Percentiles rank a stretch among this genome's conserved stretches.
These are phyloP conservation scores for Sinonovacula constricta DNA, from an alignment of 1,140 invertebrate genomes.

Conservation along the genomic window DNA sequence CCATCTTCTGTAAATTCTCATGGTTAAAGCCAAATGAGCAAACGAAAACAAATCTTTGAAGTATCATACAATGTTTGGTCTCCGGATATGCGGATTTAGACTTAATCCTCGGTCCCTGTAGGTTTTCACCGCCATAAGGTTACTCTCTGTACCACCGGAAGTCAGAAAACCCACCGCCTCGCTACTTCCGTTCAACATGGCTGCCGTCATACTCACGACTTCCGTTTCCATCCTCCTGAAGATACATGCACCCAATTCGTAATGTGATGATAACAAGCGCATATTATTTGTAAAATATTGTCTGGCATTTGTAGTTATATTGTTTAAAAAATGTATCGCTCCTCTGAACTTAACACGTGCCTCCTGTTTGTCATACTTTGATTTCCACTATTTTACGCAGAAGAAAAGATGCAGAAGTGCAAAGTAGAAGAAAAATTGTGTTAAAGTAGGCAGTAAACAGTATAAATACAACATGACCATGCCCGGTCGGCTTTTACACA, in stretches of 20 bases:
- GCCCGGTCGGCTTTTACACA: too few species aligned
- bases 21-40: too few species aligned
- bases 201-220: slow-evolving; percentile 91
- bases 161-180: slow-evolving; percentile 94
- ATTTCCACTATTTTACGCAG: too few species aligned
- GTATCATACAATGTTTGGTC: slow-evolving; percentile 87
- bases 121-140: slow-evolving; percentile 97
- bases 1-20: too few species aligned
- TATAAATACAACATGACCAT: too few species aligned
- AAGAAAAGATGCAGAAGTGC: too few species aligned
- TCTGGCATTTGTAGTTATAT: background rate
- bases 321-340: background rate
- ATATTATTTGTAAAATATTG: background rate
- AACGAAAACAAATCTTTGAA: background rate
- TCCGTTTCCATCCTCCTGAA: slow-evolving; percentile 88
- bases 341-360: background rate
- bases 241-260: too few species aligned
- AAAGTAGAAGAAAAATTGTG: too few species aligned
- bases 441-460: too few species aligned
- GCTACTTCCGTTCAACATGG: slow-evolving; percentile 91
- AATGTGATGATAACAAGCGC: background rate
- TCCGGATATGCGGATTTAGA: slow-evolving; percentile 81
- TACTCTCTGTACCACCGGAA: slow-evolving; percentile 98
- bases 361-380: background rate
- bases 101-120: slow-evolving; percentile 80